These are phyloP conservation scores for Calidris pygmaea DNA, from an alignment of 2,113 vertebrate species.

Conservation along the genomic window DNA sequence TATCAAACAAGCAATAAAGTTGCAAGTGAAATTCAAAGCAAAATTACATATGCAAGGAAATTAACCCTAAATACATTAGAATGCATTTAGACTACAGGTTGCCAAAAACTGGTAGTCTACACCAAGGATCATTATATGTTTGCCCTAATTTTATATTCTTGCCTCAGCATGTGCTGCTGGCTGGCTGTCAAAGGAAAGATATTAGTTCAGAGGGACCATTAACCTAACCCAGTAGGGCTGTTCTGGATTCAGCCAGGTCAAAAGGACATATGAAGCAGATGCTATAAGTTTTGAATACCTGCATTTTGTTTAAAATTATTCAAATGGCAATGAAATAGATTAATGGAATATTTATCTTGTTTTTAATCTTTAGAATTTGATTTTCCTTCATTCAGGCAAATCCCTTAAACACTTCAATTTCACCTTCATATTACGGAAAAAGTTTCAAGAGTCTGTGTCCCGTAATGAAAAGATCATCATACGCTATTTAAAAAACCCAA, in stretches of 20 bases:
- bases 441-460: background rate
- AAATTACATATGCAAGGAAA: background rate
- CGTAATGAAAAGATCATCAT: background rate
- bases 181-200: background rate
- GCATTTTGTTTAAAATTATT: background rate
- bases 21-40: background rate
- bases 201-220: background rate
- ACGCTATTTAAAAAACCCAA: background rate
- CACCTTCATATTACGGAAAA: background rate
- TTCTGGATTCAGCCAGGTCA: background rate
- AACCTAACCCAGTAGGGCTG: background rate
- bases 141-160: background rate
- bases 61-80: background rate
- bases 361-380: background rate
- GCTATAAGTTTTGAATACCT: background rate
- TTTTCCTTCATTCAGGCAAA: background rate
- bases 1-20: background rate
- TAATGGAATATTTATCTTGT: background rate
- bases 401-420: background rate
- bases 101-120: background rate
- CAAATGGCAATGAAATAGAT: background rate
- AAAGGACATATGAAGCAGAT: background rate
- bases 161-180: background rate
- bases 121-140: background rate
- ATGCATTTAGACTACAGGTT: background rate